Conservation (phyloP, 2,797 vertebrate species). For the Mionectes olivaceus region DNA sequence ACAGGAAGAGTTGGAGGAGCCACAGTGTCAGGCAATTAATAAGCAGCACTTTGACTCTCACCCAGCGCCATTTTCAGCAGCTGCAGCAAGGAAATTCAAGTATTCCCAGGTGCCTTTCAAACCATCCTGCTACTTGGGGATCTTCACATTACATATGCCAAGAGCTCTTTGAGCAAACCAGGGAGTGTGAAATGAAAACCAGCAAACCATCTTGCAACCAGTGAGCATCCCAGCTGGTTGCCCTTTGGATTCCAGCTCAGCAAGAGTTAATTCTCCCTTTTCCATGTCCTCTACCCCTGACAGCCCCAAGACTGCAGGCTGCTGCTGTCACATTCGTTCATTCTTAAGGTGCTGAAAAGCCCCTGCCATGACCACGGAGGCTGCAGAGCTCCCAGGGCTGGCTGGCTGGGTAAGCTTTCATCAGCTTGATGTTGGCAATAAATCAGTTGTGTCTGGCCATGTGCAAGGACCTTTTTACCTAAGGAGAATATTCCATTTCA, state of each 20-base stretch:
- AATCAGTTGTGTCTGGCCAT: rapidly evolving
- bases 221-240: background rate
- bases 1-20: background rate
- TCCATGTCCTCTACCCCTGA: background rate
- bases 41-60: background rate
- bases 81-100: slow-evolving; percentile 25
- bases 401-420: background rate
- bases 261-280: background rate
- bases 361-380: background rate
- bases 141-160: background rate
- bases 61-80: slow-evolving; percentile 9
- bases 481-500: background rate
- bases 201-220: background rate
- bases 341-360: background rate
- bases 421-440: background rate
- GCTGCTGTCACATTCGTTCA: background rate
- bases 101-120: slow-evolving; percentile 25
- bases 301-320: background rate
- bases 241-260: background rate
- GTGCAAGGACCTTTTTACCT: rapidly evolving
- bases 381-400: background rate
- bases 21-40: background rate
- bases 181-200: background rate
- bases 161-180: background rate
- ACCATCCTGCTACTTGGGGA: slow-evolving; percentile 9